Percentiles rank a stretch among this genome's conserved stretches.
Conservation (phyloP, 2,113 vertebrate species). For the Cinclus cinclus region DNA sequence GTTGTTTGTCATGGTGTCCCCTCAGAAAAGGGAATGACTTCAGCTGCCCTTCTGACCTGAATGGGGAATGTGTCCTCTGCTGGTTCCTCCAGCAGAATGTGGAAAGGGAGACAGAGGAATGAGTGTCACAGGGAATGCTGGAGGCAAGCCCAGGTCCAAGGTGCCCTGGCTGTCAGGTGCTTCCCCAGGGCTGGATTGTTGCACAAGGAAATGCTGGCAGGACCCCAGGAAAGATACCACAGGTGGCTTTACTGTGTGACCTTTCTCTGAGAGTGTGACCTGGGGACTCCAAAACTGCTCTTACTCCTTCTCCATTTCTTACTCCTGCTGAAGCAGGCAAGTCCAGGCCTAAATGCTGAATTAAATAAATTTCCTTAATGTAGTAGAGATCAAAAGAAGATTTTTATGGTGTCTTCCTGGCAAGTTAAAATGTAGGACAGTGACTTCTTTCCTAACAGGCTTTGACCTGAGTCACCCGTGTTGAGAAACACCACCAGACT, state of each 20-base stretch:
- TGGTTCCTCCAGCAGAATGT: neutral
- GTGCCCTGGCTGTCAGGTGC: neutral
- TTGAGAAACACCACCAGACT: neutral
- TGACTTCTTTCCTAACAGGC: neutral
- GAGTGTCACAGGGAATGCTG: neutral
- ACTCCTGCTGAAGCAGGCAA: neutral
- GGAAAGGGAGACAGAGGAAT: neutral
- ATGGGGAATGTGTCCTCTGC: neutral
- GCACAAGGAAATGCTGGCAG: neutral
- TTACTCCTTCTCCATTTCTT: neutral
- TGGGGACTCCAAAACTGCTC: neutral
- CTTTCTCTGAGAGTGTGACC: neutral
- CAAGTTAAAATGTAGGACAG: neutral
- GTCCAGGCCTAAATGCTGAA: neutral
- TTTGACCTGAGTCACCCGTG: neutral
- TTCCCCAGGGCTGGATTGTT: neutral
- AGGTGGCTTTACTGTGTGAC: neutral
- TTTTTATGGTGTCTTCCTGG: neutral
- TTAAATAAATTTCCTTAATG: neutral
- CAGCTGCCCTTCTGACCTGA: neutral
- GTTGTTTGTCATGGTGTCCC: neutral
- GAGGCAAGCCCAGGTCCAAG: neutral
- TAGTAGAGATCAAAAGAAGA: neutral
- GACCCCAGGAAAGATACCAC: fast-evolving
- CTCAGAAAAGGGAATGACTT: neutral